phyloP scores from a whole-genome alignment of 2,888 invertebrate genomes.

The Cremastinae sp. region DNA sequence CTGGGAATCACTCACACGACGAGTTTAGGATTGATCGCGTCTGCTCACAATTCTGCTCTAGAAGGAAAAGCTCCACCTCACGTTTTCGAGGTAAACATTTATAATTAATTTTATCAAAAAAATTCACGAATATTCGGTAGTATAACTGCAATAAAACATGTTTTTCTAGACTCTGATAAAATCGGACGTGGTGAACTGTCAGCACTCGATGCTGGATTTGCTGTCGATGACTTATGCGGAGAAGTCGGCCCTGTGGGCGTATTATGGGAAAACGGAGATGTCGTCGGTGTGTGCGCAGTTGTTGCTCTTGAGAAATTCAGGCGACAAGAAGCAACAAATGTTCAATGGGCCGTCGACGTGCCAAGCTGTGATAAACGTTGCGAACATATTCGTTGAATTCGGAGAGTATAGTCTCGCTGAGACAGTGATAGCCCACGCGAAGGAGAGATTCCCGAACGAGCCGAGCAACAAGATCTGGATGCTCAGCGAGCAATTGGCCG shows the following conservation, averaged over 20 bases:
- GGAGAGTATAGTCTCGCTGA: constrained; percentile 83
- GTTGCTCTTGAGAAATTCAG: constrained; percentile 88
- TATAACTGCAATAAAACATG: constrained; percentile 7
- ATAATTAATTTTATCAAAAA: too few relatives aligned
- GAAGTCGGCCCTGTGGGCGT: constrained; percentile 92
- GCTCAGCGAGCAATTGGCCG: constrained; percentile 84
- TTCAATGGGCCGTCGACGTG: constrained; percentile 87
- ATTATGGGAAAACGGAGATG: constrained; percentile 94
- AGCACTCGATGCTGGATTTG: constrained; percentile 91
- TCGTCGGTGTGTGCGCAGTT: constrained; percentile 90
- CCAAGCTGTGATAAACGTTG: constrained; percentile 86
- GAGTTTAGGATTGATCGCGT: constrained; percentile 88
- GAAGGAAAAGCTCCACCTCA: constrained; percentile 85
- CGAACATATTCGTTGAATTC: constrained; percentile 82
- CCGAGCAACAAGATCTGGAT: constrained; percentile 85
- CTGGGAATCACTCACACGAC: constrained; percentile 87
- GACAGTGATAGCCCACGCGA: constrained; percentile 84
- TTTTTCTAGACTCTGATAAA: constrained; percentile 88
- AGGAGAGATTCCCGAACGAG: constrained; percentile 85
- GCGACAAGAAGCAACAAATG: constrained; percentile 82
- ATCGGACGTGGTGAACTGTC: constrained; percentile 92
- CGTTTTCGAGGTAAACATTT: constrained; percentile 84
- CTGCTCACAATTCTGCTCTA: constrained; percentile 89
- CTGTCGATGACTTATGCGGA: constrained; percentile 90
- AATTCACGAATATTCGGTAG: too few relatives aligned